Base-by-base conservation (phyloP, 2,113 vertebrate species). In the Leptocoma aspasia region DNA sequence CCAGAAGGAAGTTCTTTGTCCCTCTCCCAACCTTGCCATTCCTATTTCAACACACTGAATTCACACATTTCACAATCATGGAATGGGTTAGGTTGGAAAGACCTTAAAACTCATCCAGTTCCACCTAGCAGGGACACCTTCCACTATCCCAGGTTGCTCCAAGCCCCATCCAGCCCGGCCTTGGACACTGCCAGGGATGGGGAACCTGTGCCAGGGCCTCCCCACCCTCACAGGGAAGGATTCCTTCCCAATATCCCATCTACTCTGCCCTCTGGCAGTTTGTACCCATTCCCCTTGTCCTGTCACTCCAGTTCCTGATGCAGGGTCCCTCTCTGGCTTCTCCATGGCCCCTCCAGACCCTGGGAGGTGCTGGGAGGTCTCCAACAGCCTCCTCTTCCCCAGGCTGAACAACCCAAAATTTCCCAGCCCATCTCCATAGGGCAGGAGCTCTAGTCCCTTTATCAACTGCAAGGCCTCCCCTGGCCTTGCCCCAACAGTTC, bases 61-160 rank as follows among this genome's bases (percentile, higher is more conserved):
- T 14, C 76, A 42, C 61, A 41, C 14, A 33, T 6, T 11, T 14
- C 7, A 5, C 6, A 52, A 0, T 12, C 15, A 20, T n/a, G n/a
- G 53, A 27, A 61, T 23, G 63, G 39, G 8, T 35, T 27, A 37
- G n/a, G n/a, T n/a, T n/a, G n/a, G n/a, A n/a, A n/a, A n/a, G n/a
- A n/a, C n/a, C n/a, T n/a, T n/a, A n/a, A 53, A 41, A 3, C 4
- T 2, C 61, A 68, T 3, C 24, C n/a, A 3, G 2, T 52, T 0
- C 23, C 45, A 59, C 13, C 13, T 6, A 13, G 33, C 69, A 89
- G 45, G 39, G 69, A 68, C 69, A 41, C 16, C 39, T 76, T 1
- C 70, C 47, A 13, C 30, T 7, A 1, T 9, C 33, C 53, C 77
- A 82, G 69, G 9, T 0, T 39, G 61, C 45, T 69, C 47, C 59